Base-by-base conservation (phyloP, 1,140 invertebrate genomes). In the Drosophila ohnishii region DNA sequence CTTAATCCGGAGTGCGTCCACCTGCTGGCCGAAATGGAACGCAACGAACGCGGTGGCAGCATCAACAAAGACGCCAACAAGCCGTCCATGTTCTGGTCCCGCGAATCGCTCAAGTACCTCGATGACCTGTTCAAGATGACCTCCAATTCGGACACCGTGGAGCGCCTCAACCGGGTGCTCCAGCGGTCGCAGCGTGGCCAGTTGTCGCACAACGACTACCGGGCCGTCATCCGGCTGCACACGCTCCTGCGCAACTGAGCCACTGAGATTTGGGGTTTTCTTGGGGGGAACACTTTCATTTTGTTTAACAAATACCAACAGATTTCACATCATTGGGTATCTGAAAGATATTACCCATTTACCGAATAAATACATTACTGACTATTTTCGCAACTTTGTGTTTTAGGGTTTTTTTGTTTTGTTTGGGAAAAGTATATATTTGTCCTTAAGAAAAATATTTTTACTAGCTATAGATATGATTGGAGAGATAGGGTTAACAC, bases 131-230 rank as follows among this genome's bases (percentile, higher is more conserved):
- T 90, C 11, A 74, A 72, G 28, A 50, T 77, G 16, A 75, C 75
- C 4, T 35, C 62, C 28, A 75, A 75, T 34, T 2, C 61, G 19
- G 76, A 78, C 2, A 78, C 76, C 3, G 8, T 78, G 22, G 72
- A 78, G 35, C 85, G 90, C 13, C 60, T 91, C 40, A 58, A 80
- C 28, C 86, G 86, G 11, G 89, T 91, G 6, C 57, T 86, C 25
- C 51, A 70, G 11, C 80, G 90, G 39, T 86, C 87, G 8, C 56
- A 64, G 35, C 76, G 74, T 16, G 90, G 90, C 6, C 66, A 69
- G 35, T 62, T 91, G 28, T 91, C 90, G 42, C 80, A 91, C 45
- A 91, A 91, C 60, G 90, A 91, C 35, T 91, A 91, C 64, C 86
- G 84, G 13, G 86, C 90, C 14, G 90, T 91, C 3, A 91, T 91